Conservation (phyloP, 2,888 invertebrate genomes). For the Sabatieria punctata region DNA sequence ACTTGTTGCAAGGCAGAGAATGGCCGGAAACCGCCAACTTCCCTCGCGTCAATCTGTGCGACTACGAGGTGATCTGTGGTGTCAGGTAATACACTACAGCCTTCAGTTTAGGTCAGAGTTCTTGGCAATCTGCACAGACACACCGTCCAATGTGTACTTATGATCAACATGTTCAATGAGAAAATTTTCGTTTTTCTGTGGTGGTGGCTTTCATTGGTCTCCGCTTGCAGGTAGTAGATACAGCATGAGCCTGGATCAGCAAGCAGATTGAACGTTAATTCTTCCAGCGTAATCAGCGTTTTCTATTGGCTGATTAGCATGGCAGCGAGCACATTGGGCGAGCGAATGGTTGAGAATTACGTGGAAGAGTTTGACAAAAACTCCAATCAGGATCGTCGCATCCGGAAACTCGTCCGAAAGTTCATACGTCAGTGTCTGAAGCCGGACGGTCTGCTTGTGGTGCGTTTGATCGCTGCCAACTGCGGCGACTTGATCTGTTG, state of each 20-base stretch:
- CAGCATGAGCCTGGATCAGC: not conserved
- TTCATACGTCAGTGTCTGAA: no score
- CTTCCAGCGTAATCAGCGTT: slow-evolving; percentile 13
- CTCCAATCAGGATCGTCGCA: not conserved
- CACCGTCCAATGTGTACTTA: slow-evolving; percentile 27
- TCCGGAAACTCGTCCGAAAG: not conserved
- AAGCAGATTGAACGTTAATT: no score
- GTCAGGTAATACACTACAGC: no score
- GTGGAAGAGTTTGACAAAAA: not conserved
- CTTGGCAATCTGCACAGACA: slow-evolving; percentile 29
- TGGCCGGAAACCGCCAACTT: slow-evolving; percentile 29
- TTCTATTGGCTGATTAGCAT: slow-evolving; percentile 18
- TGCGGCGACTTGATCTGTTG: slow-evolving; percentile 21
- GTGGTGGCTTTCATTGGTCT: slow-evolving; percentile 26
- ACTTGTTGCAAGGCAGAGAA: slow-evolving; percentile 21
- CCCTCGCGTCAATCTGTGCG: slow-evolving; percentile 26
- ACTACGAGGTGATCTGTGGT: slow-evolving; percentile 23
- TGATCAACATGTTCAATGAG: slow-evolving; percentile 16
- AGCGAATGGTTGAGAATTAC: slow-evolving; percentile 6
- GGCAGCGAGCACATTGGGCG: slow-evolving; percentile 7
- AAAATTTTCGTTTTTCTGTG: slow-evolving; percentile 28
- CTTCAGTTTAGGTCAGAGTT: slow-evolving; percentile 21
- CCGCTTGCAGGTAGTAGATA: slow-evolving; percentile 5
- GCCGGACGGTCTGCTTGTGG: no score
- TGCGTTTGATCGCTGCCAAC: slow-evolving; percentile 8